Conservation (phyloP, 2,113 vertebrate genomes). For the Acinonyx jubatus region DNA sequence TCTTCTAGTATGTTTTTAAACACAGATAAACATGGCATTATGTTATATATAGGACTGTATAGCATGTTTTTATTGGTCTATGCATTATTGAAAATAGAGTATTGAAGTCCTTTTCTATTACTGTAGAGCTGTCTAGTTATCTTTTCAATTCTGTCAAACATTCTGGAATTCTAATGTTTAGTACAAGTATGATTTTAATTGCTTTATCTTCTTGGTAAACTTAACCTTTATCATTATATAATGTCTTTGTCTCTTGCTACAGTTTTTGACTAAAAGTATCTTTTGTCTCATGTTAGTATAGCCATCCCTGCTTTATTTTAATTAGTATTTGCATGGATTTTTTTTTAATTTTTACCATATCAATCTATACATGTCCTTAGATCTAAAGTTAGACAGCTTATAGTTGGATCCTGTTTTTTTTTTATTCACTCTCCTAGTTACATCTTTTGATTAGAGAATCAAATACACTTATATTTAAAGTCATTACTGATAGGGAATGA, state of each 20-base stretch:
- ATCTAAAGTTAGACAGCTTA: neutral
- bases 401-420: neutral
- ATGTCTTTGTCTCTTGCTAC: neutral
- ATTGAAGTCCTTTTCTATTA: neutral
- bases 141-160: neutral
- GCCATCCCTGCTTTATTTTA: neutral
- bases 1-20: neutral
- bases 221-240: neutral
- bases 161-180: neutral
- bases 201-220: neutral
- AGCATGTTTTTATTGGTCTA: neutral
- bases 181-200: neutral
- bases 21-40: neutral
- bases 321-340: neutral
- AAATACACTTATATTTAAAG: neutral
- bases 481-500: neutral
- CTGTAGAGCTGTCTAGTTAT: neutral
- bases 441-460: neutral
- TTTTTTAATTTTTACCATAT: neutral
- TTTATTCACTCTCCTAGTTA: neutral
- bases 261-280: neutral
- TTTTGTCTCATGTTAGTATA: neutral
- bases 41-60: neutral
- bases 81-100: neutral
- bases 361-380: neutral